Evolutionary conservation across 2,888 invertebrate species (phyloP).

Genomic region (Troides oblongomaculatus): DNA sequence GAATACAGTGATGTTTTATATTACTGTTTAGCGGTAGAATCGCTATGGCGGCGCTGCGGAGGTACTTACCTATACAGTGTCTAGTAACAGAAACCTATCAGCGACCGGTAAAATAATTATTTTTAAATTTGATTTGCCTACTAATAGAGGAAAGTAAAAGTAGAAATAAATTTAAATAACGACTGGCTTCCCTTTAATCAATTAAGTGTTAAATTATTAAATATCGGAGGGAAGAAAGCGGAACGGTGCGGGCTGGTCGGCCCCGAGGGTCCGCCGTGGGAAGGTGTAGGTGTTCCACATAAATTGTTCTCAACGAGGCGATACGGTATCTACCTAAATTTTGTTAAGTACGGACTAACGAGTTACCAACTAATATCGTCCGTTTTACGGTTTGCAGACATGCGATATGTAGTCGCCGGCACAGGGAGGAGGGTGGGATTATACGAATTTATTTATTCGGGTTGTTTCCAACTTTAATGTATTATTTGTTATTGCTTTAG

Average conservation of each 20-base stretch:
- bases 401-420: conserved; percentile 38
- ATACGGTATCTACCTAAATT: conserved; percentile 47
- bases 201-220: conserved; percentile 24
- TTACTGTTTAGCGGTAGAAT: too few species aligned
- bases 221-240: conserved; percentile 5
- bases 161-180: neutral
- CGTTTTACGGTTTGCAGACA: conserved; percentile 49
- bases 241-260: conserved; percentile 23
- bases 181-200: conserved; percentile 5
- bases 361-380: conserved; percentile 47
- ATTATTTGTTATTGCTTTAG: conserved; percentile 21
- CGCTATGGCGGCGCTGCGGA: too few species aligned
- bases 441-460: conserved; percentile 47
- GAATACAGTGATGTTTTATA: too few species aligned
- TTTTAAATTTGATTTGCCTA: too few species aligned
- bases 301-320: conserved; percentile 42
- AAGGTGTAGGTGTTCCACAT: conserved; percentile 41
- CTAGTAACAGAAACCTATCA: too few species aligned
- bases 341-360: conserved; percentile 51
- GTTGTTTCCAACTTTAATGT: conserved; percentile 27
- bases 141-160: neutral
- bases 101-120: too few species aligned
- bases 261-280: conserved; percentile 34
- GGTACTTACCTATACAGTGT: too few species aligned
- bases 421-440: conserved; percentile 36